Evolutionary conservation across 2,888 invertebrate genomes (phyloP).

Genomic region (Empis livida): DNA sequence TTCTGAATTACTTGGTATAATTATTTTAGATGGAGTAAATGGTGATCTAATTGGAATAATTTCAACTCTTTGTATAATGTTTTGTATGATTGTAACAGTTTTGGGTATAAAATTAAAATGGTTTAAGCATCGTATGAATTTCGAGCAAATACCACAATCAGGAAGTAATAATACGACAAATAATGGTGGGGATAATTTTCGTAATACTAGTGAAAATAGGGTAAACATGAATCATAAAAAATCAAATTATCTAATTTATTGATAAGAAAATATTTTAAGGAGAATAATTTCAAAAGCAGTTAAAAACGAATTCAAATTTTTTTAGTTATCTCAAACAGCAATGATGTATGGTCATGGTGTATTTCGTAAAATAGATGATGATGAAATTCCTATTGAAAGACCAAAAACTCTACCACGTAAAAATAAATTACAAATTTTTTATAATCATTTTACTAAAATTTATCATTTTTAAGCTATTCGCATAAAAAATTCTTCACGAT

Average conservation of each 20-base stretch:
- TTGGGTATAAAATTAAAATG: conserved; percentile 38
- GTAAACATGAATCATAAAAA: too few species aligned
- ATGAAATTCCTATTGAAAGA: conserved; percentile 22
- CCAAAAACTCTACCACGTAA: conserved; percentile 26
- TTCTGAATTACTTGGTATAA: background rate
- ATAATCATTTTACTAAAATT: background rate
- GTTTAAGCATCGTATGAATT: conserved; percentile 36
- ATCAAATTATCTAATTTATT: too few species aligned
- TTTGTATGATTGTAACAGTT: conserved; percentile 25
- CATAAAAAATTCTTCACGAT: too few species aligned
- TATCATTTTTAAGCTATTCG: background rate
- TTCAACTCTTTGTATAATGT: conserved; percentile 13
- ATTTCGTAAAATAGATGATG: conserved; percentile 27
- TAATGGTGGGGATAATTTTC: too few species aligned
- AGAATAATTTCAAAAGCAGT: too few species aligned
- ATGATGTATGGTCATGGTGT: conserved; percentile 17
- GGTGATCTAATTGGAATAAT: conserved; percentile 8
- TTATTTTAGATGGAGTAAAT: conserved; percentile 3
- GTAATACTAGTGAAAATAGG: too few species aligned
- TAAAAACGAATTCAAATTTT: background rate
- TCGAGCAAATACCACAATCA: conserved; percentile 17
- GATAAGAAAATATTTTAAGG: conserved; percentile 4
- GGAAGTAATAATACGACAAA: background rate
- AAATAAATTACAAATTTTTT: background rate
- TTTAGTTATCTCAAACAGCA: too few species aligned